Conservation (phyloP, 2,888 invertebrate genomes). For the Biston betularia region DNA sequence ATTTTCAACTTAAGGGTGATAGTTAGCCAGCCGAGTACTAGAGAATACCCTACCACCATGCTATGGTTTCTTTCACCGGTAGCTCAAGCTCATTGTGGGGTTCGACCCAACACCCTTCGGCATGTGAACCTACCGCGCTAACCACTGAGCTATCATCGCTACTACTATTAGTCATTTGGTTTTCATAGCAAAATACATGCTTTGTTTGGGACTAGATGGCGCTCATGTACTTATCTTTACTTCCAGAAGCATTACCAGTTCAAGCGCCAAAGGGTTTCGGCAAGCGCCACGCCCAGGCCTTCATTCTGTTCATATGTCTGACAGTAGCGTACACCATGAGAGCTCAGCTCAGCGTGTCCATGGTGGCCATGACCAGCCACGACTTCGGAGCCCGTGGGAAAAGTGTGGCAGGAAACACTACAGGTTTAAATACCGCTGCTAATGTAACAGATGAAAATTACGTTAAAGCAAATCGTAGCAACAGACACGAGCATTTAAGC, state of each 20-base stretch:
- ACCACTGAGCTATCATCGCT: too few relatives aligned
- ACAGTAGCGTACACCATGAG: constrained; percentile 57
- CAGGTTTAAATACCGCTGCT: background rate
- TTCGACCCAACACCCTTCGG: too few relatives aligned
- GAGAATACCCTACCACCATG: too few relatives aligned
- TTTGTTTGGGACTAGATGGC: too few relatives aligned
- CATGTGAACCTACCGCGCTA: too few relatives aligned
- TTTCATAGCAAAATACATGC: too few relatives aligned
- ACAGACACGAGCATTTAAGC: constrained; percentile 23
- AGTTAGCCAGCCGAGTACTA: too few relatives aligned
- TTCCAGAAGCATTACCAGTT: constrained; percentile 44
- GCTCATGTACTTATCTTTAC: background rate
- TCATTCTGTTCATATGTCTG: constrained; percentile 63
- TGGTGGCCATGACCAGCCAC: constrained; percentile 71
- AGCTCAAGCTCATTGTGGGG: too few relatives aligned
- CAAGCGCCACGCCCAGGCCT: constrained; percentile 61
- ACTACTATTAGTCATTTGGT: too few relatives aligned
- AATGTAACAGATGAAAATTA: background rate
- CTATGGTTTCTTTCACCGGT: too few relatives aligned
- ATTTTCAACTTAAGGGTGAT: too few relatives aligned
- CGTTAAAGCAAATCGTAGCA: constrained; percentile 1
- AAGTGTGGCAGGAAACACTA: constrained; percentile 6
- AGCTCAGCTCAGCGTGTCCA: constrained; percentile 64
- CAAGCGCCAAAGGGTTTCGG: constrained; percentile 60
- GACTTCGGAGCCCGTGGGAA: constrained; percentile 17